Conservation (phyloP, 2,797 vertebrate species). For the Urosaurus nigricauda region DNA sequence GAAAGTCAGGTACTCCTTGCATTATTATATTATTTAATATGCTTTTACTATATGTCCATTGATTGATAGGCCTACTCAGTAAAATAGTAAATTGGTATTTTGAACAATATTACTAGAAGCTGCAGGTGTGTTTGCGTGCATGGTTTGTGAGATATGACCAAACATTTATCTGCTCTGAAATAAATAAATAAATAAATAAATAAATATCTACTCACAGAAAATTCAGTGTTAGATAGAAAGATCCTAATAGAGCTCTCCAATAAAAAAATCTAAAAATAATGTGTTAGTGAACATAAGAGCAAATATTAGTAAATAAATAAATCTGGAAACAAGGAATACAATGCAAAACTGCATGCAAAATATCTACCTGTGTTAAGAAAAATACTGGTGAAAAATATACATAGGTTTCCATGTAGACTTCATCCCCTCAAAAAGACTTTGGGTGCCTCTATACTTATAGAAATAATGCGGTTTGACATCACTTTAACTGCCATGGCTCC, state of each 20-base stretch:
- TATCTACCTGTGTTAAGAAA: no score
- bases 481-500: no score
- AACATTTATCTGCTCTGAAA: not conserved
- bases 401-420: not conserved
- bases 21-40: not conserved
- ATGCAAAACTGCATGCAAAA: no score
- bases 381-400: no score
- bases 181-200: not conserved
- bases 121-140: not conserved
- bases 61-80: not conserved
- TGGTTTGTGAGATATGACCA: not conserved
- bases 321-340: no score
- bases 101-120: not conserved
- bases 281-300: no score
- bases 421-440: not conserved
- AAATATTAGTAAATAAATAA: no score
- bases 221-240: not conserved
- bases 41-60: not conserved
- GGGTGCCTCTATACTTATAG: no score
- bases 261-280: no score
- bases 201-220: not conserved
- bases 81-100: not conserved
- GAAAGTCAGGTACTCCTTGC: not conserved
- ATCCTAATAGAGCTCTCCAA: not conserved
- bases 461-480: no score